A percentile compares a stretch with the other conserved stretches of the same genome.
Conservation (phyloP, 2,113 vertebrate species). For the Apaloderma vittatum region DNA sequence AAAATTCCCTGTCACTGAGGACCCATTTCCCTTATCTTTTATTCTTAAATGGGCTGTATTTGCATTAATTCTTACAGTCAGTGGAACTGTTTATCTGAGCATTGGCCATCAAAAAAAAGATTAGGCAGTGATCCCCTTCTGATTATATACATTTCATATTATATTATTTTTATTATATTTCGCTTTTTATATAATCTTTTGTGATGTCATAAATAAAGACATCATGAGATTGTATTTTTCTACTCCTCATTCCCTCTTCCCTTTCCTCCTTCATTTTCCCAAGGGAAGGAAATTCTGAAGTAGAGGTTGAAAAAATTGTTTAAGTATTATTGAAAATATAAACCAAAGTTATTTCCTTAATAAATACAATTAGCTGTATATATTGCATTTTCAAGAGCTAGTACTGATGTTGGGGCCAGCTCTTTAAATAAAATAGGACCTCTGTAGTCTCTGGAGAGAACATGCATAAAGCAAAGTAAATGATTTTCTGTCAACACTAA, state of each 20-base stretch:
- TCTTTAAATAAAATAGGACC: conserved; percentile 93
- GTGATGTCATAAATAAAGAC: conserved; percentile 10
- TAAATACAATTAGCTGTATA: conserved; percentile 83
- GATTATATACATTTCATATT: neutral
- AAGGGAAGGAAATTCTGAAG: conserved; percentile 59
- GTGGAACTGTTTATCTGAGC: neutral
- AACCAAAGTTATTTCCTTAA: conserved; percentile 78
- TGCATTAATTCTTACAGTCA: neutral
- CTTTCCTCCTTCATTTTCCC: neutral
- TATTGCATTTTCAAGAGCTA: conserved; percentile 77
- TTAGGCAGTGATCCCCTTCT: neutral
- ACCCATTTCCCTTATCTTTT: neutral
- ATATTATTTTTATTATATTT: neutral
- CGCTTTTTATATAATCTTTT: neutral
- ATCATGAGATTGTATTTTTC: neutral
- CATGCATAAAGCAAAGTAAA: conserved; percentile 93
- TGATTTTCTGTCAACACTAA: conserved; percentile 96
- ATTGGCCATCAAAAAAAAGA: neutral
- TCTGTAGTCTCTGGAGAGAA: conserved; percentile 86
- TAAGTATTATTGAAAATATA: conserved; percentile 78
- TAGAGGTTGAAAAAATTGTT: conserved; percentile 73
- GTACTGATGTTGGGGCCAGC: conserved; percentile 78
- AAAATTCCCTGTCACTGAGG: neutral
- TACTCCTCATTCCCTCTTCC: neutral
- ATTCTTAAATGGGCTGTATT: neutral